Evolutionary conservation across 2,888 invertebrate species (phyloP).

Genomic region (Venusia cambrica): DNA sequence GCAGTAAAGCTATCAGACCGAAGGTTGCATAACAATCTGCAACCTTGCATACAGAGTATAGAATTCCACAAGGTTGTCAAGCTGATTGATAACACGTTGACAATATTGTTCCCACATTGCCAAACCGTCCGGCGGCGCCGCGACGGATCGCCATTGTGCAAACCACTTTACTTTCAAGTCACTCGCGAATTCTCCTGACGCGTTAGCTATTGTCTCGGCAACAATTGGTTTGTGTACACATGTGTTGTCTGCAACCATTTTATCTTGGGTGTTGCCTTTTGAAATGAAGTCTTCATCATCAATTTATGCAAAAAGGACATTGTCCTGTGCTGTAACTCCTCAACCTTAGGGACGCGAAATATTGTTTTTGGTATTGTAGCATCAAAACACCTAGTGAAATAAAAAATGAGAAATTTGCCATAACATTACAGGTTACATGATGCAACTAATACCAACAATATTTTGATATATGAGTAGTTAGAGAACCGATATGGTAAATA

Average conservation of each 20-base stretch:
- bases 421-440: no score
- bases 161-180: constrained; percentile 27
- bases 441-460: no score
- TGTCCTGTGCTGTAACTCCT: no score
- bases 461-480: no score
- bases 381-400: no score
- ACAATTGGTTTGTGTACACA: constrained; percentile 39
- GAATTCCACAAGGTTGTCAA: constrained; percentile 2
- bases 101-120: constrained; percentile 17
- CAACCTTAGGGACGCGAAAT: no score
- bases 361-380: no score
- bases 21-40: constrained; percentile 4
- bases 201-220: constrained; percentile 42
- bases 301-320: no score
- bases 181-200: constrained; percentile 46
- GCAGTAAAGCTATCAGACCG: no score
- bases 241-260: constrained; percentile 5
- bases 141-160: constrained; percentile 32
- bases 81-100: constrained; percentile 13
- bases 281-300: constrained; percentile 3
- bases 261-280: constrained; percentile 3
- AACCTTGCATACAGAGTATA: constrained; percentile 1
- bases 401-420: no score
- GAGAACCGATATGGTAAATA: no score
- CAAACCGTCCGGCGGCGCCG: constrained; percentile 13